These are phyloP conservation scores for Myiozetetes cayanensis DNA, from an alignment of 2,113 vertebrate species.

Conservation along the genomic window DNA sequence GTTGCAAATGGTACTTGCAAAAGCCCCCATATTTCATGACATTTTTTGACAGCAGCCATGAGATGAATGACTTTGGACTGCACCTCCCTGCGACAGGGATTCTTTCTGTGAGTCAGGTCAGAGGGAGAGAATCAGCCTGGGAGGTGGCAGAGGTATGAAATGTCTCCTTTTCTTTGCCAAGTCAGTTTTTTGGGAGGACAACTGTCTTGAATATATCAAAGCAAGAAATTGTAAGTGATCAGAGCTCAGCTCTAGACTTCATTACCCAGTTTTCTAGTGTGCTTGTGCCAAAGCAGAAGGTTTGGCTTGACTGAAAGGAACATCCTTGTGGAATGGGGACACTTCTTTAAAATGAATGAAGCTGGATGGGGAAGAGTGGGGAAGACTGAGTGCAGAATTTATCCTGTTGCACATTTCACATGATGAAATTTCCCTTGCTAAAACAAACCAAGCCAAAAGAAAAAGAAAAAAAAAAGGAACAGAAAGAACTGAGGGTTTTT, in stretches of 20 bases:
- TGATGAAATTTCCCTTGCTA: background rate
- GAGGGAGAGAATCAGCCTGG: background rate
- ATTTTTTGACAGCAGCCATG: background rate
- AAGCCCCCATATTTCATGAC: background rate
- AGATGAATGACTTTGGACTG: background rate
- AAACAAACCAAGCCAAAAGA: background rate
- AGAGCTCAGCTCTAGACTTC: background rate
- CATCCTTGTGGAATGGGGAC: background rate
- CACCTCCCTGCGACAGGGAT: background rate
- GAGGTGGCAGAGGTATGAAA: background rate
- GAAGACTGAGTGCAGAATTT: background rate
- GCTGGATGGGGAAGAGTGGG: background rate
- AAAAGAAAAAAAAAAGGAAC: background rate
- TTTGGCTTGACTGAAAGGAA: slow-evolving; percentile 1
- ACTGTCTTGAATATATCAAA: background rate
- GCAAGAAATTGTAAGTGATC: background rate
- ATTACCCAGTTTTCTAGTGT: background rate
- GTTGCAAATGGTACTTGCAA: background rate
- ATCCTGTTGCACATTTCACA: background rate
- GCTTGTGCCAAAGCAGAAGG: background rate
- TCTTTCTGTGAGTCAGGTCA: background rate
- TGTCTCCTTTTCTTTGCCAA: background rate
- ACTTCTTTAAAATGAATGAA: background rate
- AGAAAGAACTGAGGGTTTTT: background rate
- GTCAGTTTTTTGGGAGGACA: background rate